Evolutionary conservation across 1,140 invertebrate species (phyloP), one percentile per base, ranked within the genome.

Genomic region (Prorops nasuta): DNA sequence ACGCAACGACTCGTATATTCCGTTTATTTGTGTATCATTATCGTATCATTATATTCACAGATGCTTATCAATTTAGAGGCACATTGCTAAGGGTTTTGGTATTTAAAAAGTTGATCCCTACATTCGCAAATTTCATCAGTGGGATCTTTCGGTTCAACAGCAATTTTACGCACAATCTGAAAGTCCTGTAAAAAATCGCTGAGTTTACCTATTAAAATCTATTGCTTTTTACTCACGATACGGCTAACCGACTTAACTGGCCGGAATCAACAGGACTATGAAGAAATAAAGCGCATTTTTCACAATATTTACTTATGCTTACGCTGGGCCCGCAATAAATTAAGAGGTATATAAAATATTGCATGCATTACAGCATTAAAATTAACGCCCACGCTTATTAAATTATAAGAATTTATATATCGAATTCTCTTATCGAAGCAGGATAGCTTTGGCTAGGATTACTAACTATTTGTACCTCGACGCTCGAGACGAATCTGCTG

Each of bases 41-140:
- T 56, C 45, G 48, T 63, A 66, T 63, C 53, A 56, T 62, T 71
- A 72, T 67, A 72, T 67, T 74, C 72, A 71, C 46, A 64, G 71
- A 72, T 64, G 63, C 71, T 74, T 74, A 73, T 70, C 61, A 72
- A 71, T 76, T 76, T 73, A 74, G 73, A 76, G 72, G 72, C 72
- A 76, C 73, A 72, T 76, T 72, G 67, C 72, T 73, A 76, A 73
- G 70, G 72, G 72, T 76, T 63, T 72, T 65, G 64, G 66, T 72
- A 72, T 64, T 60, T 68, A 64, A 67, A n/a, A 64, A 69, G 45
- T 72, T 72, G 56, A 63, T 70, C 67, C 63, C 69, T 72, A 71
- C 61, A 52, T 68, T 55, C 67, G 68, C 51, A 35, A 69, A 69
- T 60, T 67, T 67, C n/a, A n/a, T n/a, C n/a, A n/a, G n/a, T n/a